phyloP scores from a whole-genome alignment of 1,140 invertebrate genomes.

The Contarinia nasturtii region DNA sequence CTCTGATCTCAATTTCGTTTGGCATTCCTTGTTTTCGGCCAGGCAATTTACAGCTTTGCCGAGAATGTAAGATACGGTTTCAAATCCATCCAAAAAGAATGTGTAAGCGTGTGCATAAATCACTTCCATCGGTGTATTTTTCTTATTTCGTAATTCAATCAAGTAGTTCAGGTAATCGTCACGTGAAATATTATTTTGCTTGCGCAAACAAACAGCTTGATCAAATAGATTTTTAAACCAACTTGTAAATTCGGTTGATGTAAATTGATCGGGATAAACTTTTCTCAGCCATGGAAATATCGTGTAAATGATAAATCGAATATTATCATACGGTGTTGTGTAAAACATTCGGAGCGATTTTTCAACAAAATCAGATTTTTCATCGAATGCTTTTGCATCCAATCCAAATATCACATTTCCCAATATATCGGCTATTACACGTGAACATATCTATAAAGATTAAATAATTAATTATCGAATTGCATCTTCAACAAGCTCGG shows the following conservation, averaged over 20 bases:
- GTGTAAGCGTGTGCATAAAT: not conserved
- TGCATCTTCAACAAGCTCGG: not conserved
- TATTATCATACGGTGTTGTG: not conserved
- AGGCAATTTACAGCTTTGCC: not conserved
- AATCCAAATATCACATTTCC: not conserved
- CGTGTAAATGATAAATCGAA: not conserved
- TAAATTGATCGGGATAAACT: not conserved
- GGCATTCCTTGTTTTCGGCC: not conserved
- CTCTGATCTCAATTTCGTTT: not conserved
- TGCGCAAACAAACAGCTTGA: not conserved
- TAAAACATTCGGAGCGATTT: not conserved
- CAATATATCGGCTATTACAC: not conserved
- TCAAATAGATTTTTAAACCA: not conserved
- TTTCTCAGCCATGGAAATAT: not conserved
- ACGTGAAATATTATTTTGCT: not conserved
- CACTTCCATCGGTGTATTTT: not conserved
- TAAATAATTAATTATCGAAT: too few species aligned
- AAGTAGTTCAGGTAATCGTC: slow-evolving; percentile 1
- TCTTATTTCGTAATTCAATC: not conserved
- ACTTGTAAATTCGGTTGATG: not conserved
- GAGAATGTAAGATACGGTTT: not conserved
- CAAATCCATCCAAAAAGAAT: slow-evolving; percentile 1
- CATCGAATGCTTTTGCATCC: not conserved
- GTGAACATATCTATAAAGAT: not conserved
- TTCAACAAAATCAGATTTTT: not conserved